Conservation (phyloP, 2,888 invertebrate species). For the Spialia ferax region DNA sequence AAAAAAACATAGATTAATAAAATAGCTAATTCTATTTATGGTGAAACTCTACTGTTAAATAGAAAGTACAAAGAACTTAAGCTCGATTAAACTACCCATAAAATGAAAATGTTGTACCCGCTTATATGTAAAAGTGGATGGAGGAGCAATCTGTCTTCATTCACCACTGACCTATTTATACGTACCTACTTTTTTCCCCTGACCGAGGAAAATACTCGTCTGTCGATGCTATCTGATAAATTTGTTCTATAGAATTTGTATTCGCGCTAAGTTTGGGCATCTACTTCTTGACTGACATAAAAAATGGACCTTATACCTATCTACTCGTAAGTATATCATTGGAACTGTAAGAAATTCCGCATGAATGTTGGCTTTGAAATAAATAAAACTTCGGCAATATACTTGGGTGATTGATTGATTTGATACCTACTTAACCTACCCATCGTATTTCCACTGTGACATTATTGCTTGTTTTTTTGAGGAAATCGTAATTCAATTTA, state of each 20-base stretch:
- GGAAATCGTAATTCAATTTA: no score
- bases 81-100: conserved; percentile 11
- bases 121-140: conserved; percentile 6
- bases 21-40: no score
- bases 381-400: no score
- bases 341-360: no score
- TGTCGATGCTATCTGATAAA: neutral
- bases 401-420: no score
- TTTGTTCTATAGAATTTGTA: neutral
- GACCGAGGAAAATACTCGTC: conserved; percentile 5
- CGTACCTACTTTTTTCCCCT: conserved; percentile 5
- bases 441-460: no score
- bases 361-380: no score
- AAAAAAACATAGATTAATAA: no score
- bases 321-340: no score
- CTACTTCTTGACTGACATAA: neutral
- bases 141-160: conserved; percentile 36
- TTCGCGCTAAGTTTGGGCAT: neutral
- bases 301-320: neutral
- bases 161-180: conserved; percentile 30
- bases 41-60: no score
- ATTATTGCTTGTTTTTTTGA: no score
- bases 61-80: neutral
- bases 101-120: conserved; percentile 14
- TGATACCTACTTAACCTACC: no score